Evolutionary conservation across 2,888 invertebrate genomes (phyloP).

Genomic region (Cremastobaeus sp.): DNA sequence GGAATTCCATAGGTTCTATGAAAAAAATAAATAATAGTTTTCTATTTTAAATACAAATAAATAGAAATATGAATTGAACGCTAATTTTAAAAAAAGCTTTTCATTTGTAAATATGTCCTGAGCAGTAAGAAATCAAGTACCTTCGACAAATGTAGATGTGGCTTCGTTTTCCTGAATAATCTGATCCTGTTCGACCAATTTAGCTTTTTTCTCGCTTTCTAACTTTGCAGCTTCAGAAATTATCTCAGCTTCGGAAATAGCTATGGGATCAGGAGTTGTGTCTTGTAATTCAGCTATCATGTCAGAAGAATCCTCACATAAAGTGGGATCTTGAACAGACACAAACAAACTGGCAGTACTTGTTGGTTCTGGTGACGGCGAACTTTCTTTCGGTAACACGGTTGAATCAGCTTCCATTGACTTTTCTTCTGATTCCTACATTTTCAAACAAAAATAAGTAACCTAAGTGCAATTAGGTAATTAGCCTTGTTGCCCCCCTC

Average conservation of each 20-base stretch:
- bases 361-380: constrained; percentile 44
- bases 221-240: constrained; percentile 76
- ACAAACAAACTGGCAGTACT: constrained; percentile 63
- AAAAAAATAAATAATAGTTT: neutral
- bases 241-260: constrained; percentile 76
- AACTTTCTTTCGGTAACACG: constrained; percentile 13
- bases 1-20: too few relatives aligned
- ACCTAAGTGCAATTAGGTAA: too few relatives aligned
- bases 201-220: constrained; percentile 71
- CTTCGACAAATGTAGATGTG: constrained; percentile 32
- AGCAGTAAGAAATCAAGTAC: constrained; percentile 19
- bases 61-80: neutral
- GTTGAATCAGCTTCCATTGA: constrained; percentile 41
- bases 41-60: constrained; percentile 3
- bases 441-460: too few relatives aligned
- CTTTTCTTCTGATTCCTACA: constrained; percentile 38
- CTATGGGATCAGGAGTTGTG: constrained; percentile 69
- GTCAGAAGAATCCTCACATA: constrained; percentile 67
- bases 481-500: too few relatives aligned
- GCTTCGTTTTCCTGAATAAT: constrained; percentile 45
- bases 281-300: constrained; percentile 65
- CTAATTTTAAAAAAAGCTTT: too few relatives aligned
- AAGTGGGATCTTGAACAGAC: constrained; percentile 65
- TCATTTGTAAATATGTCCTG: too few relatives aligned
- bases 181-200: constrained; percentile 65